phyloP scores from a whole-genome alignment of 2,888 invertebrate genomes.

The Melieria omissa region DNA sequence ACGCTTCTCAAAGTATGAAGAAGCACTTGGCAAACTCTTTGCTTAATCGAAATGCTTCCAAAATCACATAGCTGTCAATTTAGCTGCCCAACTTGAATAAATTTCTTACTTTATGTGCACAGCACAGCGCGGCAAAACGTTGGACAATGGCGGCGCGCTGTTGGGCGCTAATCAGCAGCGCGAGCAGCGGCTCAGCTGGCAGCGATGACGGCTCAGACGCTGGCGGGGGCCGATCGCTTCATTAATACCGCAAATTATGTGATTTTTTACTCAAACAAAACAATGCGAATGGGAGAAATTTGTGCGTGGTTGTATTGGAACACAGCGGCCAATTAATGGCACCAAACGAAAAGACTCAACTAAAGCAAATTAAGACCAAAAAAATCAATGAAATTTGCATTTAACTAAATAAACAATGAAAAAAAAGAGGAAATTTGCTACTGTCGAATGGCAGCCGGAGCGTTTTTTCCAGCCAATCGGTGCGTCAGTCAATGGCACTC shows the following conservation, averaged over 20 bases:
- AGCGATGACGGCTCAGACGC: neutral
- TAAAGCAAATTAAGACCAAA: no score
- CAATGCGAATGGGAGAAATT: no score
- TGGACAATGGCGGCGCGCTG: neutral
- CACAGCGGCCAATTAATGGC: no score
- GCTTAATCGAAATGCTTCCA: slow-evolving; percentile 10
- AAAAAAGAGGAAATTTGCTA: neutral
- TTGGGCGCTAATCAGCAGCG: neutral
- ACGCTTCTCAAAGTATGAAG: no score
- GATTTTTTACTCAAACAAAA: neutral
- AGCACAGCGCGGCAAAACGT: neutral
- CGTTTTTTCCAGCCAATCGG: neutral
- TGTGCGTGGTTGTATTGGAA: no score
- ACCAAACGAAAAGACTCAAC: no score
- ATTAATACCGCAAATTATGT: slow-evolving; percentile 26
- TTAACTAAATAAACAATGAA: neutral
- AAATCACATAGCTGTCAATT: slow-evolving; percentile 22
- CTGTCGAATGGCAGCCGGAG: no score
- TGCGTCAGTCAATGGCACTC: neutral
- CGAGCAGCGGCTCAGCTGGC: neutral
- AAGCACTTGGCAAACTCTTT: neutral
- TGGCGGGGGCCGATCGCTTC: neutral
- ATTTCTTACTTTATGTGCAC: slow-evolving; percentile 21
- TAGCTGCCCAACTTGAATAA: slow-evolving; percentile 12
- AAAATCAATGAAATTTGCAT: no score